These are phyloP conservation scores for Macrosiphum euphorbiae DNA, from an alignment of 2,888 invertebrate genomes.

Conservation along the genomic window DNA sequence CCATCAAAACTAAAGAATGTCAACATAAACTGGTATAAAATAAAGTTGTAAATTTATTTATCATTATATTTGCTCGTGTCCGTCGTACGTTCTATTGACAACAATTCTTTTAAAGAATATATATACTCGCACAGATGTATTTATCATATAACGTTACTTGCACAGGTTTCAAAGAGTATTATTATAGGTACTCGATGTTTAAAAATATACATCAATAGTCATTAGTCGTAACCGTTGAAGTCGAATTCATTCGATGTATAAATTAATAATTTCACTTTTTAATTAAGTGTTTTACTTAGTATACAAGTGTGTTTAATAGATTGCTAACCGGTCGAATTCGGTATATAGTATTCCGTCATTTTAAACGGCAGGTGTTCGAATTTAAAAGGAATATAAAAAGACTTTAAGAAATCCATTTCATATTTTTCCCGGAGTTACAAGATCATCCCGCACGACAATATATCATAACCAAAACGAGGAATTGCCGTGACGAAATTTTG, in stretches of 20 bases:
- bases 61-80: neutral
- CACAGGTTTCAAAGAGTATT: neutral
- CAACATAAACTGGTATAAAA: neutral
- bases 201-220: neutral
- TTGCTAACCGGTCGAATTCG: neutral
- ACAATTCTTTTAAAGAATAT: neutral
- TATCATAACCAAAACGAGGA: neutral
- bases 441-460: neutral
- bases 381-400: neutral
- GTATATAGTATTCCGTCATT: neutral
- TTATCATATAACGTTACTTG: neutral
- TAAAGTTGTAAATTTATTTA: neutral
- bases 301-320: neutral
- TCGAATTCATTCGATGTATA: neutral
- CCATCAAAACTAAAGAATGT: neutral
- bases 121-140: neutral
- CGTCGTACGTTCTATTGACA: neutral
- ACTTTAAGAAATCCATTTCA: neutral
- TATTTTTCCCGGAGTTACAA: neutral
- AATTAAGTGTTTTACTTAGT: neutral
- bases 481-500: neutral
- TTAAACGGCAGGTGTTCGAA: neutral
- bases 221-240: neutral
- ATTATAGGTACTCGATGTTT: neutral
- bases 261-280: neutral